Evolutionary conservation across 2,888 invertebrate genomes (phyloP), one percentile per base, ranked within the genome.

Genomic region (Drosophila borborema): DNA sequence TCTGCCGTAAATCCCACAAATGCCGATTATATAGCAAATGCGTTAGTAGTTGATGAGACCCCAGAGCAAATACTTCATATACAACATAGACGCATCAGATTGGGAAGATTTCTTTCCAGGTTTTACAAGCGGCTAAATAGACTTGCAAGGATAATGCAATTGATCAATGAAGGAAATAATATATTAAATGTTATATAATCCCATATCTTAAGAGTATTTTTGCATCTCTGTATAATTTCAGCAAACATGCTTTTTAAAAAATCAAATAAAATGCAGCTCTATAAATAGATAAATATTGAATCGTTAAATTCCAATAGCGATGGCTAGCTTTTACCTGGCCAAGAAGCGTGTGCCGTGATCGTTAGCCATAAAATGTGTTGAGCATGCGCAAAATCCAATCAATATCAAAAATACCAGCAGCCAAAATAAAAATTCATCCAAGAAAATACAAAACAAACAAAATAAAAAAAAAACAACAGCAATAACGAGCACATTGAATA

Each of bases 331-430:
- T 64, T 79, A 65, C 65, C 71, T 71, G 43, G 36, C 40, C 1
- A 38, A 54, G 69, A 23, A 65, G 78, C 78, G 77, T 82, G 83
- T 83, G 81, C 83, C 81, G 54, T 53, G 59, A 67, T 74, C 62
- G 71, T 65, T 63, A 73, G 45, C 40, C 60, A 65, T 69, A 51
- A 72, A 65, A 68, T 68, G 72, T 79, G 77, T 51, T 67, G 55
- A 34, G 67, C 72, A 80, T 80, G 80, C 71, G 72, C 73, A 69
- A 77, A 77, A 68, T 73, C 38, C 68, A 73, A 80, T 78, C 71
- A 58, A 74, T 68, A 58, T 62, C 67, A 64, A 69, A 79, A 71
- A 79, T 80, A 72, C 68, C 74, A 80, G 71, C 80, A 63, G 69
- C 74, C 80, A 46, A 55, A 78, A 74, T 56, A 56, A 46, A 68